Evolutionary conservation across 2,113 vertebrate genomes (phyloP).

Genomic region (Nothobranchius kuhntae): DNA sequence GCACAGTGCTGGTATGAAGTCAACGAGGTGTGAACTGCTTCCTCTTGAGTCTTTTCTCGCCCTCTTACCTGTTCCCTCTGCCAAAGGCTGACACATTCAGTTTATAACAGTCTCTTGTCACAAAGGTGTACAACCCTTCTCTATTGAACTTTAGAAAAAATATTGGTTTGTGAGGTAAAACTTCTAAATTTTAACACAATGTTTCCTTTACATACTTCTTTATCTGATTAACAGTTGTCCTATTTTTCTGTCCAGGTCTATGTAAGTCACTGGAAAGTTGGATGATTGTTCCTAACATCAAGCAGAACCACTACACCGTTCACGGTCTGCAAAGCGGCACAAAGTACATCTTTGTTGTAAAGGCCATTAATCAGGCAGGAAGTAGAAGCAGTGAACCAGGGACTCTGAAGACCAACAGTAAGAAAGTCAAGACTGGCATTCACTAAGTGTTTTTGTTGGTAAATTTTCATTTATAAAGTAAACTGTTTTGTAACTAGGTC

Average conservation of each 20-base stretch:
- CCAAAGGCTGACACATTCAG: constrained; percentile 13
- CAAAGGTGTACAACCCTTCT: constrained; percentile 4
- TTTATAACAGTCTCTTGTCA: constrained; percentile 3
- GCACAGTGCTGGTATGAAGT: constrained; percentile 19
- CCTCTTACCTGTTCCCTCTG: constrained; percentile 32
- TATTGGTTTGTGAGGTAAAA: background rate
- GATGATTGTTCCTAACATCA: constrained; percentile 99
- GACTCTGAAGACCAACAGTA: constrained; percentile 98
- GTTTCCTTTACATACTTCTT: background rate
- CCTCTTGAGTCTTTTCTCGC: constrained; percentile 39
- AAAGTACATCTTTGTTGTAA: constrained; percentile 97
- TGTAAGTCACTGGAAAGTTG: constrained; percentile 98
- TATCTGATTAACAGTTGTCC: background rate
- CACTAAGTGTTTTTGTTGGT: background rate
- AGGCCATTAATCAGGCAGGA: constrained; percentile 98
- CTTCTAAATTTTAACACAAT: too few species aligned
- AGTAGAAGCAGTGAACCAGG: constrained; percentile 94
- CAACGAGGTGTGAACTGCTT: constrained; percentile 54
- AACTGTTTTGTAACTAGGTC: constrained; percentile 70
- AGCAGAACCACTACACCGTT: constrained; percentile 98
- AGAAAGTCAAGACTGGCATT: constrained; percentile 58
- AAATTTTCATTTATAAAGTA: background rate
- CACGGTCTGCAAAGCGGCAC: constrained; percentile 97
- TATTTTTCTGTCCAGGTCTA: constrained; percentile 81
- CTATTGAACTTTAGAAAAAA: background rate